Evolutionary conservation across 2,888 invertebrate species (phyloP).

Genomic region (Adelognathus sp.): DNA sequence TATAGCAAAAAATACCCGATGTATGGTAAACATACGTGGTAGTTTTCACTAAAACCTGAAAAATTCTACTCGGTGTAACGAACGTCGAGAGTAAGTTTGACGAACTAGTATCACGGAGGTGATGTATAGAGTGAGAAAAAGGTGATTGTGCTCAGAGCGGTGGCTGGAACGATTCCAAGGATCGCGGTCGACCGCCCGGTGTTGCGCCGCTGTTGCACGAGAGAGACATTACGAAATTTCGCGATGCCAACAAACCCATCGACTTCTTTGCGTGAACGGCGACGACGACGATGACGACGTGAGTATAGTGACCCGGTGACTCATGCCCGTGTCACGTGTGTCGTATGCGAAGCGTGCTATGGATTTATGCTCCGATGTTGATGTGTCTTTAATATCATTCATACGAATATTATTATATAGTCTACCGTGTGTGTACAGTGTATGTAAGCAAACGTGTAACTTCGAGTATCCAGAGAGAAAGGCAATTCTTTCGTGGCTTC

Average conservation of each 20-base stretch:
- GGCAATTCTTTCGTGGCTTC: slow-evolving; percentile 14
- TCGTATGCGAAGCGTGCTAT: background rate
- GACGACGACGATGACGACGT: slow-evolving; percentile 25
- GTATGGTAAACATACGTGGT: too few species aligned
- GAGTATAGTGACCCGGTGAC: slow-evolving; percentile 56
- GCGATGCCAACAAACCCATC: slow-evolving; percentile 70
- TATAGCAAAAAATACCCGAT: too few species aligned
- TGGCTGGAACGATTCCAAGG: slow-evolving; percentile 46
- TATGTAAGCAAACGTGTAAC: background rate
- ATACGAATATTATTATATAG: background rate
- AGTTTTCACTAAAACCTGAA: too few species aligned
- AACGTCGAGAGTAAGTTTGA: slow-evolving; percentile 20
- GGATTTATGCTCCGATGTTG: background rate
- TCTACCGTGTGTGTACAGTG: background rate
- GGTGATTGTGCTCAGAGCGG: background rate
- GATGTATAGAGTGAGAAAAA: slow-evolving; percentile 21
- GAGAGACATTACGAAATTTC: slow-evolving; percentile 49
- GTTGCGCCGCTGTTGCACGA: background rate
- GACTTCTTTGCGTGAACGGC: slow-evolving; percentile 63
- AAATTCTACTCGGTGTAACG: slow-evolving; percentile 21
- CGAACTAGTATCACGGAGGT: slow-evolving; percentile 24
- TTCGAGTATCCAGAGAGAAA: slow-evolving; percentile 28
- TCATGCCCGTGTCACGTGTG: slow-evolving; percentile 51
- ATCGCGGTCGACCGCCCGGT: slow-evolving; percentile 40
- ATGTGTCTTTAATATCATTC: background rate